phyloP scores from a whole-genome alignment of 2,113 vertebrate species.

The Leuciscus idus region DNA sequence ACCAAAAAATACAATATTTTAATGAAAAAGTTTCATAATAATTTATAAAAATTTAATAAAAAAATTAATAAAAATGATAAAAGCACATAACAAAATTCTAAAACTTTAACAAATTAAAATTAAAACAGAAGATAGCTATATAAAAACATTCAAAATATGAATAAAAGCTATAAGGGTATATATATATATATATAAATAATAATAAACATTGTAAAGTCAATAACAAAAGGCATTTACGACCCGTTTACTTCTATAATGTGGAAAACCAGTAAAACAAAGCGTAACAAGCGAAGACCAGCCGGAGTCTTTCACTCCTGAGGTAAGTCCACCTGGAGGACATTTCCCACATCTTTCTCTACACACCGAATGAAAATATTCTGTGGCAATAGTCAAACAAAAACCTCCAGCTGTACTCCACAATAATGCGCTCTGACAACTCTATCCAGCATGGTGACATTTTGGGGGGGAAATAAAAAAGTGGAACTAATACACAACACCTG shows the following conservation, averaged over 20 bases:
- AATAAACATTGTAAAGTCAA: not conserved
- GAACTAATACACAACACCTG: constrained; percentile 75
- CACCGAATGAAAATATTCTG: constrained; percentile 55
- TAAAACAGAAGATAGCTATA: not conserved
- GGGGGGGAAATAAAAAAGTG: constrained; percentile 59
- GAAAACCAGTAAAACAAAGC: not conserved
- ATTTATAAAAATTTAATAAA: too few relatives aligned
- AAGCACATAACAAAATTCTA: too few relatives aligned
- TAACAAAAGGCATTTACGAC: not conserved
- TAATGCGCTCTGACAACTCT: constrained; percentile 68
- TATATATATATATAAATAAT: not conserved
- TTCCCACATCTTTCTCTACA: constrained; percentile 38
- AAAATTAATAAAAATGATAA: too few relatives aligned
- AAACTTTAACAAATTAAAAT: not conserved
- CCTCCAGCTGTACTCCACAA: constrained; percentile 62
- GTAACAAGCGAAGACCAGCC: not conserved
- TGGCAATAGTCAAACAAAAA: constrained; percentile 64
- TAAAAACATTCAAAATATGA: not conserved
- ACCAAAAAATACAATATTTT: not conserved
- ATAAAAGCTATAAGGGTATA: not conserved
- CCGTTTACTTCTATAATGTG: not conserved
- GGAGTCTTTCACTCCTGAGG: not conserved
- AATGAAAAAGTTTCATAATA: not conserved
- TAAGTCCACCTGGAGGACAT: constrained; percentile 1
- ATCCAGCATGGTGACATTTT: constrained; percentile 54